Base-by-base conservation (phyloP, 1,140 invertebrate genomes). In the Drosophila ercepeae region DNA sequence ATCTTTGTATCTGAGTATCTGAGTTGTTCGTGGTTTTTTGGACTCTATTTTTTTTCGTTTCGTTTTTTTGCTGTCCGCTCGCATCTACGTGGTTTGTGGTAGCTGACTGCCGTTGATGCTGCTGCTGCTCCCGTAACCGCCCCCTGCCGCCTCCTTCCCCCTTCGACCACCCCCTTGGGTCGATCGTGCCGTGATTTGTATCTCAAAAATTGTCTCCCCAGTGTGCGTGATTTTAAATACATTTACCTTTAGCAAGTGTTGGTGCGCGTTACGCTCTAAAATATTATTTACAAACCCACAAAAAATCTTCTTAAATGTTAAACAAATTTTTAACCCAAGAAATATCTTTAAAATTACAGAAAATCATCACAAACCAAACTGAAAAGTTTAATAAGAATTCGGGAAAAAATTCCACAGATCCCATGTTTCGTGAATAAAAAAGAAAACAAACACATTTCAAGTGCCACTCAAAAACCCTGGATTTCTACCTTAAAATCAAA, bases 71-170 rank as follows among this genome's bases (percentile, higher is more conserved):
- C 36, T 39, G 36, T 50, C 46, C 51, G 64, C 51, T 76, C 55
- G 58, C 61, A 74, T 69, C 60, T 83, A 83, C 79, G 79, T 83
- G 79, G 79, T 83, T 83, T 89, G 82, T 88, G 83, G 78, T 78
- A 78, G 78, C 82, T 58, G 79, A 75, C 68, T 63, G 73, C 73
- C 63, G 71, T 65, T 58, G 75, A 71, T 58, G 75, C 61, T 68
- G 75, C 64, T 75, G 74, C 64, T 84, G 74, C 79, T 86, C 68
- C 78, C 83, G 77, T 89, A 71, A 72, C 78, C 61, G 44, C 61
- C 64, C 64, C 45, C 23, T 23, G 14, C 25, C 51, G 41, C 57
- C 63, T 16, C 34, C 58, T 18, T 21, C 25, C 34, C 7, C n/a
- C n/a, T n/a, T n/a, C n/a, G n/a, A n/a, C n/a, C 29, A 3, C 44